Conservation (phyloP, 1,140 invertebrate genomes). For the Drosophila teissieri region DNA sequence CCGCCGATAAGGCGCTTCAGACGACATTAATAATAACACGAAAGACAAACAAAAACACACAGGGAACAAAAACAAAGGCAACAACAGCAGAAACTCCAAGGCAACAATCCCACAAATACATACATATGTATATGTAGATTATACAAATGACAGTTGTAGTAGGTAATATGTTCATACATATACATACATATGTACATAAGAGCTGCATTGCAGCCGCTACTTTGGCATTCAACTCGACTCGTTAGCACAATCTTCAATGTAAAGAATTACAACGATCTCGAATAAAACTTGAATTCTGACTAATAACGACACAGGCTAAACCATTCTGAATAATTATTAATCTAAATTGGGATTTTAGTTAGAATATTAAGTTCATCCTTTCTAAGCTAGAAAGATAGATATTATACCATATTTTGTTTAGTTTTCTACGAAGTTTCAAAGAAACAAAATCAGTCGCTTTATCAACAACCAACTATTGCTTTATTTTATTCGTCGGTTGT, state of each 20-base stretch:
- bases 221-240: constrained; percentile 57
- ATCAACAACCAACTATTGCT: constrained; percentile 10
- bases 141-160: constrained; percentile 48
- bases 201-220: constrained; percentile 7
- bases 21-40: constrained; percentile 34
- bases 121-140: constrained; percentile 30
- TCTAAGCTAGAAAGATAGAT: too few species aligned
- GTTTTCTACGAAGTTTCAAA: too few species aligned
- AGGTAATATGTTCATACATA: constrained; percentile 6
- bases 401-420: too few species aligned
- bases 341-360: too few species aligned
- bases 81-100: constrained; percentile 32
- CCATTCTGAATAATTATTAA: not conserved
- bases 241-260: constrained; percentile 63
- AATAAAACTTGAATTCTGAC: constrained; percentile 59
- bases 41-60: constrained; percentile 28
- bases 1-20: constrained; percentile 70
- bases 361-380: too few species aligned
- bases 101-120: constrained; percentile 58
- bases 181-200: not conserved
- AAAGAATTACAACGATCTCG: constrained; percentile 69
- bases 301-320: constrained; percentile 44
- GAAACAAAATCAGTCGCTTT: not conserved
- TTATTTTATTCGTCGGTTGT: constrained; percentile 4
- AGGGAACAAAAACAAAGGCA: constrained; percentile 5